A percentile compares a stretch with the other conserved stretches of the same genome.
phyloP scores from a whole-genome alignment of 2,113 vertebrate species.

The Elanus axillaris region DNA sequence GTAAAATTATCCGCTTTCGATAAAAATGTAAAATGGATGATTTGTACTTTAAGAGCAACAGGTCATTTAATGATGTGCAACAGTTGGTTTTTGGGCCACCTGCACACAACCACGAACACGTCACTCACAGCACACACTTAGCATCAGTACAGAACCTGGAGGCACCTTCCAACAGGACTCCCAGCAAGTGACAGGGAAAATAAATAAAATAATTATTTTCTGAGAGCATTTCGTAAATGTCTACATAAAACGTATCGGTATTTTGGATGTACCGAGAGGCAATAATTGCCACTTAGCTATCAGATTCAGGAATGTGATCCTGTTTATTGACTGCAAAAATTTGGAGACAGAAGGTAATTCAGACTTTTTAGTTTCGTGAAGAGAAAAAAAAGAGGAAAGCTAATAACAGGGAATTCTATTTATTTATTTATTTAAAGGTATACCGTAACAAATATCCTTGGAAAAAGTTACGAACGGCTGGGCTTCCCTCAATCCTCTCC shows the following conservation, averaged over 20 bases:
- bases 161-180: background rate
- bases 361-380: background rate
- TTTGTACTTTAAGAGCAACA: background rate
- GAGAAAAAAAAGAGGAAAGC: background rate
- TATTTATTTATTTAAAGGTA: background rate
- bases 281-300: background rate
- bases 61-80: background rate
- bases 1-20: background rate
- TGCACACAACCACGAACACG: background rate
- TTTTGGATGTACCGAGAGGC: background rate
- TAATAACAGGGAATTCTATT: background rate
- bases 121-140: accelerated
- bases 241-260: background rate
- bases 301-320: background rate
- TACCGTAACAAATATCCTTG: background rate
- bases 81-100: background rate
- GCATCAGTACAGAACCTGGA: background rate
- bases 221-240: background rate
- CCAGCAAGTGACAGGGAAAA: background rate
- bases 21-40: background rate
- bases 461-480: background rate
- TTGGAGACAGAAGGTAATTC: background rate
- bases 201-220: background rate
- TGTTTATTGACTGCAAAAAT: background rate
- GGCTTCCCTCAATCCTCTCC: background rate